These are phyloP conservation scores for Leptopterna dolabrata DNA, from an alignment of 2,888 invertebrate species.

Conservation along the genomic window DNA sequence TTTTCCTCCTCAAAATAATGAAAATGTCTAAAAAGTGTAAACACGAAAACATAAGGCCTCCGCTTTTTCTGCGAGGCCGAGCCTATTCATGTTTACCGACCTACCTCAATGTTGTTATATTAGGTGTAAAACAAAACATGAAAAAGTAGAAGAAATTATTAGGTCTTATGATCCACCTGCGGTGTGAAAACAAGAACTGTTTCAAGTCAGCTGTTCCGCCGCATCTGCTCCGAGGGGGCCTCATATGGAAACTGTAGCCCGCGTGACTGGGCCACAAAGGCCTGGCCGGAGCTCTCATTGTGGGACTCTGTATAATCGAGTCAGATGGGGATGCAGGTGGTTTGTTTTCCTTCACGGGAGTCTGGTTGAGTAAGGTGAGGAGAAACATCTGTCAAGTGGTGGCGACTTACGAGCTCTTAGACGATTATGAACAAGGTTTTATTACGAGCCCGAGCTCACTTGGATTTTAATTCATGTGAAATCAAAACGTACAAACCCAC, in stretches of 20 bases:
- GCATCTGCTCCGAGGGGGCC: not conserved
- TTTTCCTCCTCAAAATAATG: too few species aligned
- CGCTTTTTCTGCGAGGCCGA: too few species aligned
- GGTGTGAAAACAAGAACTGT: not conserved
- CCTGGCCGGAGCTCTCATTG: not conserved
- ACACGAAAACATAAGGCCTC: too few species aligned
- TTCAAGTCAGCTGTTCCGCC: not conserved
- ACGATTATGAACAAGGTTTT: too few species aligned
- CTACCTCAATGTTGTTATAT: not conserved
- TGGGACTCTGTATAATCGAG: not conserved
- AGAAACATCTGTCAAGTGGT: not conserved
- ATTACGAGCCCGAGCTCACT: too few species aligned
- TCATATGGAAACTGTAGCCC: not conserved
- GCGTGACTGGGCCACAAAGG: not conserved
- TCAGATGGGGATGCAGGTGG: not conserved
- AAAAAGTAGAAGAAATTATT: not conserved
- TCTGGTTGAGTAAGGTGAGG: not conserved
- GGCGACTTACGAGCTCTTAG: not conserved
- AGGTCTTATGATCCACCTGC: not conserved
- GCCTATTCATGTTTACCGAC: not conserved
- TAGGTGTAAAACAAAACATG: not conserved
- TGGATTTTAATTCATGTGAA: too few species aligned
- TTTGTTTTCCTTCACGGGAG: not conserved
- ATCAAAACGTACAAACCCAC: too few species aligned
- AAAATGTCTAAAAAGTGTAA: too few species aligned